Conservation (phyloP, 2,113 vertebrate species). For the Elgaria multicarinata region DNA sequence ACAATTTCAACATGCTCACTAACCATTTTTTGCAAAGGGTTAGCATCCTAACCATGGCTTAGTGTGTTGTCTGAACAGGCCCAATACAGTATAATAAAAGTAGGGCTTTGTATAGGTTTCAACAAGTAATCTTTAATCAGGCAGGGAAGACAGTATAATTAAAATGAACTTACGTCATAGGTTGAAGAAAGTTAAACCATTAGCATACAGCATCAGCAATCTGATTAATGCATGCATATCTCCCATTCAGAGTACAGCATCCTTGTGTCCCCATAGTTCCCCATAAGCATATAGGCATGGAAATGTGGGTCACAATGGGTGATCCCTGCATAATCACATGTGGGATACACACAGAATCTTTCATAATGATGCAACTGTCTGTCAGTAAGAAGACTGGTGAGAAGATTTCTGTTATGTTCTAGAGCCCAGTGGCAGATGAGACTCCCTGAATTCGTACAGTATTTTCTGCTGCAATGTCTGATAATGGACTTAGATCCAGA, state of each 20-base stretch:
- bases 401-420: background rate
- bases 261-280: background rate
- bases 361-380: background rate
- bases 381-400: background rate
- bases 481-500: background rate
- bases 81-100: conserved; percentile 26
- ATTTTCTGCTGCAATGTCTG: background rate
- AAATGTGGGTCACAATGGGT: background rate
- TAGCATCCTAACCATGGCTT: too few relatives aligned
- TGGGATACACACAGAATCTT: background rate
- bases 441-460: background rate
- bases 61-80: too few relatives aligned
- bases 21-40: too few relatives aligned
- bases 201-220: conserved; percentile 10
- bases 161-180: background rate
- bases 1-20: too few relatives aligned
- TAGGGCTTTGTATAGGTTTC: background rate
- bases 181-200: background rate
- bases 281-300: background rate
- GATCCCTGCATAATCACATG: background rate
- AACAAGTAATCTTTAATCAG: background rate
- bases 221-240: background rate
- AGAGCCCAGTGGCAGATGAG: background rate
- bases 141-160: background rate
- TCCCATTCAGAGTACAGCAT: background rate